phyloP scores from a whole-genome alignment of 2,113 vertebrate genomes.

The Phylloscopus trochilus region DNA sequence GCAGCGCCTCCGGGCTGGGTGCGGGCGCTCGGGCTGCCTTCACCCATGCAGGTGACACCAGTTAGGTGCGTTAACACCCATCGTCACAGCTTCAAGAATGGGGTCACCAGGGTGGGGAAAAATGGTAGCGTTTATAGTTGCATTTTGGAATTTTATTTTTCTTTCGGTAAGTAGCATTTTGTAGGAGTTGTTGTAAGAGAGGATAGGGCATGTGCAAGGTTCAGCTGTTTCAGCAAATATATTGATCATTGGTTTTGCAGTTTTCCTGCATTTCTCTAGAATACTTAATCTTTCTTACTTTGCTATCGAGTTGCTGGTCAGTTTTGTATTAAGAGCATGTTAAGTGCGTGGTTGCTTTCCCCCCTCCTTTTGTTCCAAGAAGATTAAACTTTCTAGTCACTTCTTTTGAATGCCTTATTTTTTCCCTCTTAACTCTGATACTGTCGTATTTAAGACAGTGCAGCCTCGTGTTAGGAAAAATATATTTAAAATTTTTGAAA shows the following conservation, averaged over 20 bases:
- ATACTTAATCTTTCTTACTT: not conserved
- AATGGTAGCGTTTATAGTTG: not conserved
- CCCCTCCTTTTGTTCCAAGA: not conserved
- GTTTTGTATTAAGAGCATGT: not conserved
- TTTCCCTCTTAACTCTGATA: not conserved
- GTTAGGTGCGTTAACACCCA: not conserved
- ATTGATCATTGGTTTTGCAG: not conserved
- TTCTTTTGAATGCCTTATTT: not conserved
- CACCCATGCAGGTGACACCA: accelerated
- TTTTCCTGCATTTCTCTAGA: not conserved
- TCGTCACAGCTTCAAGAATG: not conserved
- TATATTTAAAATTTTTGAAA: not conserved
- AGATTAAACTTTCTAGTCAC: not conserved
- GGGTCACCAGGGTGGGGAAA: not conserved
- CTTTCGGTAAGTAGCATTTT: not conserved
- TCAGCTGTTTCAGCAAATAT: not conserved
- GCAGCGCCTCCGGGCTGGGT: not conserved
- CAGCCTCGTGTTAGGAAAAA: not conserved
- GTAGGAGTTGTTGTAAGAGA: not conserved
- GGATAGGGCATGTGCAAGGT: not conserved
- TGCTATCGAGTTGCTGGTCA: not conserved
- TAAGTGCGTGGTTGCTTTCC: not conserved
- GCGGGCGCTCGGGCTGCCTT: accelerated
- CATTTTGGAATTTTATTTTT: not conserved
- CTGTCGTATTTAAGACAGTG: not conserved